These are phyloP conservation scores for Orycteropus afer DNA, from an alignment of 2,113 vertebrate species.

Conservation along the genomic window DNA sequence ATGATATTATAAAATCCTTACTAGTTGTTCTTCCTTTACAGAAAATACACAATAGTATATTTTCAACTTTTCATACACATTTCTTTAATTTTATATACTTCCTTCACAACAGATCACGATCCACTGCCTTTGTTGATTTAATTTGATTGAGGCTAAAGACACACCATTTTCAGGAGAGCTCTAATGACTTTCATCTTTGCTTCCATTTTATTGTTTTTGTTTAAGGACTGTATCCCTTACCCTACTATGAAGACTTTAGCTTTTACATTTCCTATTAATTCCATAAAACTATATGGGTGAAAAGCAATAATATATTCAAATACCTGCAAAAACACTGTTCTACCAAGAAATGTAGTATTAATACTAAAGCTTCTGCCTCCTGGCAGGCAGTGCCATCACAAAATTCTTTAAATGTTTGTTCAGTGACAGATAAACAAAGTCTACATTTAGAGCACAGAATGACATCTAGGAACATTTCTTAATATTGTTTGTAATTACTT, in stretches of 20 bases:
- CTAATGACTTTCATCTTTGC: slow-evolving; percentile 1
- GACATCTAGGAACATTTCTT: not conserved
- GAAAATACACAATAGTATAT: not conserved
- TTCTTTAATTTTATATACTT: not conserved
- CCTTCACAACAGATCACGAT: not conserved
- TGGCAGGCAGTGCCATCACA: not conserved
- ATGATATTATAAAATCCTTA: not conserved
- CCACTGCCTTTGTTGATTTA: not conserved
- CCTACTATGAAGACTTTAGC: slow-evolving; percentile 12
- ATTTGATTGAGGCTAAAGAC: not conserved
- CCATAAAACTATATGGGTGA: not conserved
- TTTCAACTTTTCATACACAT: not conserved
- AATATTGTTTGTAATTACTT: slow-evolving; percentile 14
- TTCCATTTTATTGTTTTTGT: slow-evolving; percentile 7
- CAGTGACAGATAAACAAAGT: slow-evolving; percentile 2
- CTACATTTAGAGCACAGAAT: slow-evolving; percentile 17
- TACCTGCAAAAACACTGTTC: not conserved
- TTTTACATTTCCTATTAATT: slow-evolving; percentile 39
- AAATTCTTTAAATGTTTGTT: not conserved
- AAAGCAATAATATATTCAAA: slow-evolving; percentile 50
- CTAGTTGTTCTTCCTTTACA: not conserved
- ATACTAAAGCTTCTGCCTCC: not conserved
- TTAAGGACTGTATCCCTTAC: not conserved
- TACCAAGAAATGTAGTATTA: not conserved
- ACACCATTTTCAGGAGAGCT: not conserved